phyloP scores from a whole-genome alignment of 1,140 invertebrate genomes.

The Kradibia gibbosae region DNA sequence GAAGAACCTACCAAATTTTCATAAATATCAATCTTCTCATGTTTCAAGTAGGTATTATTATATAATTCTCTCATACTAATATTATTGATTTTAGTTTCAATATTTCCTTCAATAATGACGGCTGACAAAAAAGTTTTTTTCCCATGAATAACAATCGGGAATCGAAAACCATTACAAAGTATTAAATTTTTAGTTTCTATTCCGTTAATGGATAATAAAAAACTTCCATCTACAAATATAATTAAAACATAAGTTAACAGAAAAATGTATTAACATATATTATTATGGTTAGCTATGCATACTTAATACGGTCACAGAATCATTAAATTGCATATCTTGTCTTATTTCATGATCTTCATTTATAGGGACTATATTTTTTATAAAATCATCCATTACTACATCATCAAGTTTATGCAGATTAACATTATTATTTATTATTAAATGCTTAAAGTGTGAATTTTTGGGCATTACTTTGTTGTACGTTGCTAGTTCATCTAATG shows the following conservation, averaged over 20 bases:
- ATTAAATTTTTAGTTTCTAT: slow-evolving; percentile 56
- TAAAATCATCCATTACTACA: slow-evolving; percentile 58
- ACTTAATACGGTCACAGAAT: slow-evolving; percentile 55
- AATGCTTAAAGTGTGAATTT: slow-evolving; percentile 54
- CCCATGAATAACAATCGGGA: slow-evolving; percentile 56
- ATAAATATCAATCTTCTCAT: slow-evolving; percentile 55
- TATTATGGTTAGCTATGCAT: slow-evolving; percentile 45
- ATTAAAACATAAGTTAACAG: neutral
- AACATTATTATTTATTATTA: slow-evolving; percentile 53
- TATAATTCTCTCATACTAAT: slow-evolving; percentile 53
- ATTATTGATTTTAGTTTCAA: slow-evolving; percentile 54
- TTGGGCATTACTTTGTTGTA: slow-evolving; percentile 52
- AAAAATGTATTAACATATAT: slow-evolving; percentile 8
- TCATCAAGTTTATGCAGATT: slow-evolving; percentile 55
- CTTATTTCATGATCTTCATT: slow-evolving; percentile 55
- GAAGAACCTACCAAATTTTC: slow-evolving; percentile 59
- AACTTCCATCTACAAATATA: neutral
- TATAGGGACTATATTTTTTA: slow-evolving; percentile 56
- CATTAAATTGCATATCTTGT: slow-evolving; percentile 57
- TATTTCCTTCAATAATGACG: slow-evolving; percentile 52
- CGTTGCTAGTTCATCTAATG: slow-evolving; percentile 39
- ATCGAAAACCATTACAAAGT: slow-evolving; percentile 46
- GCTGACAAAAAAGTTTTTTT: slow-evolving; percentile 57
- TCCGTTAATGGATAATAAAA: slow-evolving; percentile 53
- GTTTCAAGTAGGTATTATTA: slow-evolving; percentile 52